Percentiles rank a stretch among this genome's conserved stretches.
Evolutionary conservation across 1,140 invertebrate genomes (phyloP).

Genomic region (Drosophila quadrilineata): DNA sequence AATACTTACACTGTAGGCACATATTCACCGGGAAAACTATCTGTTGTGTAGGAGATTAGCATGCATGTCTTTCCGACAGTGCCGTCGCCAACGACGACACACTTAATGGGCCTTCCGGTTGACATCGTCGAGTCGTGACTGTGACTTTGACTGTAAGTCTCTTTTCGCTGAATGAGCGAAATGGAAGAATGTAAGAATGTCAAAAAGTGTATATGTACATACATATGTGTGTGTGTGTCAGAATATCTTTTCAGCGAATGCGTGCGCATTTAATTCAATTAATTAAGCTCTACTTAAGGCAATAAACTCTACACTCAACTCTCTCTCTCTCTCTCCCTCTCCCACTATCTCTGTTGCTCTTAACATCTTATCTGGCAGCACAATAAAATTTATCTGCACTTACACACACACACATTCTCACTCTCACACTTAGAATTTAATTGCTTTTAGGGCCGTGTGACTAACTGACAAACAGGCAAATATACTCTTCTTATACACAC

Average conservation of each 20-base stretch:
- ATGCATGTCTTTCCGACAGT: slow-evolving; percentile 99
- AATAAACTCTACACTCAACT: slow-evolving; percentile 60
- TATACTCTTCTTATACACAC: not conserved
- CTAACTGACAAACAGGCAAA: slow-evolving; percentile 6
- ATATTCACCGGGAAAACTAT: slow-evolving; percentile 99
- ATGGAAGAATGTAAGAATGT: too few species aligned
- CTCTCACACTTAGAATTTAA: slow-evolving; percentile 22
- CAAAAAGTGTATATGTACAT: too few species aligned
- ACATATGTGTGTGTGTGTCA: slow-evolving; percentile 32
- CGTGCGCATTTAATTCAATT: slow-evolving; percentile 74
- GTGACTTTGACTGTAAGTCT: slow-evolving; percentile 14
- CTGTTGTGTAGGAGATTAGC: slow-evolving; percentile 99
- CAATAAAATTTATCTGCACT: slow-evolving; percentile 50
- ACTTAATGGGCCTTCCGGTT: slow-evolving; percentile 96
- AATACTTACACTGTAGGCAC: slow-evolving; percentile 95
- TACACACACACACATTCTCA: slow-evolving; percentile 10
- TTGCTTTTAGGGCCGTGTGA: slow-evolving; percentile 33
- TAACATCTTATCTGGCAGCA: slow-evolving; percentile 41
- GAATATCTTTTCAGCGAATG: slow-evolving; percentile 49
- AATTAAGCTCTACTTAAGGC: slow-evolving; percentile 73
- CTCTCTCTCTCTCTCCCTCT: too few species aligned
- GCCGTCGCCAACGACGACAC: slow-evolving; percentile 87
- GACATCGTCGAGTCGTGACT: slow-evolving; percentile 82
- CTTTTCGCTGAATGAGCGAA: slow-evolving; percentile 44
- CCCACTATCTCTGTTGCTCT: too few species aligned